Evolutionary conservation across 2,888 invertebrate genomes (phyloP).

Genomic region (Blastobasis adustella): DNA sequence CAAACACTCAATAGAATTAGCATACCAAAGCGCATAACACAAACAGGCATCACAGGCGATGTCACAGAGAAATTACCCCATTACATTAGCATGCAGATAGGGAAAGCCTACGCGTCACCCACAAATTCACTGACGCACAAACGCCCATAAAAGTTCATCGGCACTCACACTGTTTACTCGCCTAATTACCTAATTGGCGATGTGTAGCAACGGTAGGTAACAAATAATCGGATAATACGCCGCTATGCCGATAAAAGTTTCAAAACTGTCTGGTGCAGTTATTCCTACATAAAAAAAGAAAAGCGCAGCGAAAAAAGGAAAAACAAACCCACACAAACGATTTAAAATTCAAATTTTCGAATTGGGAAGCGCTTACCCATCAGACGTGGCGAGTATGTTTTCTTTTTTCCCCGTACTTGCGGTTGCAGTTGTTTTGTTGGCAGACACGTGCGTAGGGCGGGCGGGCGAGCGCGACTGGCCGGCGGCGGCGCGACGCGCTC

Average conservation of each 20-base stretch:
- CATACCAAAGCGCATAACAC: too few species aligned
- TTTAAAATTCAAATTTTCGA: background rate
- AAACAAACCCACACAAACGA: background rate
- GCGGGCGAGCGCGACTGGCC: slow-evolving; percentile 60
- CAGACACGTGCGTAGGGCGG: slow-evolving; percentile 54
- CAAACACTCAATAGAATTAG: too few species aligned
- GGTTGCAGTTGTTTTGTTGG: slow-evolving; percentile 6
- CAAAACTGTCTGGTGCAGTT: too few species aligned
- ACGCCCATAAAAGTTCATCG: slow-evolving; percentile 3
- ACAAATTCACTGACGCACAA: slow-evolving; percentile 29
- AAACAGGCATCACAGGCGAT: background rate
- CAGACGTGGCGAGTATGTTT: slow-evolving; percentile 4
- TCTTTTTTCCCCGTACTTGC: slow-evolving; percentile 1
- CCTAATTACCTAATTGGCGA: slow-evolving; percentile 5
- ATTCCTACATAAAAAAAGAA: background rate
- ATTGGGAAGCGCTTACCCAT: slow-evolving; percentile 22
- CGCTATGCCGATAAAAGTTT: too few species aligned
- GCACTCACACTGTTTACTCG: slow-evolving; percentile 9
- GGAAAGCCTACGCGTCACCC: slow-evolving; percentile 18
- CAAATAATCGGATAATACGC: too few species aligned
- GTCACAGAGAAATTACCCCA: slow-evolving; percentile 19
- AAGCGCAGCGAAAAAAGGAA: background rate
- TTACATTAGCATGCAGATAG: slow-evolving; percentile 42
- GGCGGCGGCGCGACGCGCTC: slow-evolving; percentile 31
- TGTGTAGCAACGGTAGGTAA: too few species aligned